Evolutionary conservation across 2,797 vertebrate species (phyloP).

Genomic region (Gadopsis marmoratus): DNA sequence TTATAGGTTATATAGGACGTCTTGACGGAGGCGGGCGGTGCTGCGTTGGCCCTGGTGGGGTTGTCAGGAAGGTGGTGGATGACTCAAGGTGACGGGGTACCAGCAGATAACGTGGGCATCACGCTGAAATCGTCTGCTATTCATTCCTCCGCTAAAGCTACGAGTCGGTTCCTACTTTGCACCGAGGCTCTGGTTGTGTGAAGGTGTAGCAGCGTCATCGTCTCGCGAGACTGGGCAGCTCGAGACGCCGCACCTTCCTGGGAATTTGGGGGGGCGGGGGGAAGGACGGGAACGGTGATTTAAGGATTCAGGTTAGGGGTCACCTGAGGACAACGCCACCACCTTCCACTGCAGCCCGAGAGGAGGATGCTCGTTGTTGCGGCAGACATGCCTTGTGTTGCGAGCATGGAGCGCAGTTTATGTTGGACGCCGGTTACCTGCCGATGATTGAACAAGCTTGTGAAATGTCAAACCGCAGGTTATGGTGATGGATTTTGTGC

Average conservation of each 20-base stretch:
- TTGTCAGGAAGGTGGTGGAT: conserved; percentile 24
- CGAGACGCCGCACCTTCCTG: neutral
- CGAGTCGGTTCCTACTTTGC: no score
- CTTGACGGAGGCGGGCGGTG: neutral
- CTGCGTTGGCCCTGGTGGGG: neutral
- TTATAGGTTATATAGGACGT: neutral
- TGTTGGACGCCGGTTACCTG: neutral
- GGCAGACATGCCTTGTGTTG: conserved; percentile 10
- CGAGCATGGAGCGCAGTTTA: no score
- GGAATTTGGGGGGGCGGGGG: no score
- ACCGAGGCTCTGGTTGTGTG: fast-evolving
- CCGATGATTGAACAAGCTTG: neutral
- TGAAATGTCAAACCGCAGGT: neutral
- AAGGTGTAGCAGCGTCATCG: neutral
- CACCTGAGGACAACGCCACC: conserved; percentile 59
- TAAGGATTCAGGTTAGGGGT: conserved; percentile 43
- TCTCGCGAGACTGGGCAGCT: neutral
- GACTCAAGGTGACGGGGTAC: conserved; percentile 26
- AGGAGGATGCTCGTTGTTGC: conserved; percentile 51
- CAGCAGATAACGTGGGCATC: neutral
- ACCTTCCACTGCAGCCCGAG: conserved; percentile 28
- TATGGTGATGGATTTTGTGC: neutral
- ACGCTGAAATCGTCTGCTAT: neutral
- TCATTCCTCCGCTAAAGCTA: neutral
- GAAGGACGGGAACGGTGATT: conserved; percentile 8